Evolutionary conservation across 2,888 invertebrate species (phyloP).

Genomic region (Rhagonycha fulva): DNA sequence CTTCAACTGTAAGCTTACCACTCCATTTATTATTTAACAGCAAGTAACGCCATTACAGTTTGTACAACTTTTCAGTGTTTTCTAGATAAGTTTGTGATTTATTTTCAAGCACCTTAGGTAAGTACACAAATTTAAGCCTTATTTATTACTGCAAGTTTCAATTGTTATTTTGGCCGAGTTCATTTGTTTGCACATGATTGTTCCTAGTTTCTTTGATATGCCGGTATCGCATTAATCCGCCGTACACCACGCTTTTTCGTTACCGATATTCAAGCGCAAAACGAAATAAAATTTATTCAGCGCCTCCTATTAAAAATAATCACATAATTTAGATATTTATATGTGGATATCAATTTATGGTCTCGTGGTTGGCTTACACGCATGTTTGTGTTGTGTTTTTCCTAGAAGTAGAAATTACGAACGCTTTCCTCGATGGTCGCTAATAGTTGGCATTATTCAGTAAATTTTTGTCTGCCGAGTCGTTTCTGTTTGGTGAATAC

Average conservation of each 20-base stretch:
- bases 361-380: background rate
- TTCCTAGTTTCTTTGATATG: background rate
- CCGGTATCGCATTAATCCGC: background rate
- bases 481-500: constrained; percentile 4
- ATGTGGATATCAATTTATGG: background rate
- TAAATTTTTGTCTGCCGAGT: background rate
- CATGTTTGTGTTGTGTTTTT: background rate
- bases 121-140: constrained; percentile 10
- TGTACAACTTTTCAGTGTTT: constrained; percentile 31
- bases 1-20: constrained; percentile 4
- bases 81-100: constrained; percentile 19
- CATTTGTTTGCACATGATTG: background rate
- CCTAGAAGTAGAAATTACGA: background rate
- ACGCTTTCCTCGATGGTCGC: background rate
- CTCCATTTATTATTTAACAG: constrained; percentile 33
- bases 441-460: constrained; percentile 7
- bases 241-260: background rate
- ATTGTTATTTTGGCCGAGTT: background rate
- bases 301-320: background rate
- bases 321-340: background rate
- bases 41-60: constrained; percentile 35
- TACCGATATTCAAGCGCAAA: background rate
- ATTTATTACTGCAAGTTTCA: background rate
- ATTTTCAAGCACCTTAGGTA: constrained; percentile 16
- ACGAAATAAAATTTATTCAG: background rate